A percentile compares a stretch with the other conserved stretches of the same genome.
These are phyloP conservation scores for Calliopum simillimum DNA, from an alignment of 2,888 invertebrate genomes.

Conservation along the genomic window DNA sequence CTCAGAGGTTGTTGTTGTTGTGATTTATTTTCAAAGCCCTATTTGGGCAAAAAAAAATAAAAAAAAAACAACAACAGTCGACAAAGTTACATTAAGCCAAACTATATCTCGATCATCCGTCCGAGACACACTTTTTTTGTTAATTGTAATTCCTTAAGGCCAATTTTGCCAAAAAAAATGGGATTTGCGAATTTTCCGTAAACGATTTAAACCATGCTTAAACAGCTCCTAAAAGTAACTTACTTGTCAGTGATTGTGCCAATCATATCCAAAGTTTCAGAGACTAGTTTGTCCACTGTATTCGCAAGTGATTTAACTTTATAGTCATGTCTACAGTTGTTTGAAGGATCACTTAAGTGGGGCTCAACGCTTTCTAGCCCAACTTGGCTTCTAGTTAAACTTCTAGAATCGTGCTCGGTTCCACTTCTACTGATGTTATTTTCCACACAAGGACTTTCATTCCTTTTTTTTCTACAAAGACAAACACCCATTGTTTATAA, in stretches of 20 bases:
- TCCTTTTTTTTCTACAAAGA: constrained; percentile 77
- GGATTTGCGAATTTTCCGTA: too few species aligned
- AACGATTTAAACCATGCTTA: too few species aligned
- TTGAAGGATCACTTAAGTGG: constrained; percentile 31
- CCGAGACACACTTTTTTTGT: too few species aligned
- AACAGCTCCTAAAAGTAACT: constrained; percentile 64
- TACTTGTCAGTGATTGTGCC: constrained; percentile 88
- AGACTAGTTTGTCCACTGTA: constrained; percentile 78
- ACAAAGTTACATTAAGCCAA: too few species aligned
- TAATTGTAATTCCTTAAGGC: too few species aligned
- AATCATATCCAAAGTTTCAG: constrained; percentile 84
- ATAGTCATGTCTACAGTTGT: constrained; percentile 36
- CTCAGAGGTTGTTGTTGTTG: too few species aligned
- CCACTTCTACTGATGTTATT: constrained; percentile 43
- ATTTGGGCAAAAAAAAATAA: too few species aligned
- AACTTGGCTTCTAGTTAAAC: constrained; percentile 50
- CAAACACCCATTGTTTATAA: constrained; percentile 77
- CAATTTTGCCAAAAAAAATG: too few species aligned
- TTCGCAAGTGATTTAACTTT: constrained; percentile 62
- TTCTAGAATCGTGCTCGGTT: not conserved
- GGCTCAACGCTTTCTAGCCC: constrained; percentile 43
- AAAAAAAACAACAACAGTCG: too few species aligned
- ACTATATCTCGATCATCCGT: too few species aligned
- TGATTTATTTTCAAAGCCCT: too few species aligned
- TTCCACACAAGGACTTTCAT: constrained; percentile 58